Conservation (phyloP, 2,113 vertebrate species). For the Corvus cornix region DNA sequence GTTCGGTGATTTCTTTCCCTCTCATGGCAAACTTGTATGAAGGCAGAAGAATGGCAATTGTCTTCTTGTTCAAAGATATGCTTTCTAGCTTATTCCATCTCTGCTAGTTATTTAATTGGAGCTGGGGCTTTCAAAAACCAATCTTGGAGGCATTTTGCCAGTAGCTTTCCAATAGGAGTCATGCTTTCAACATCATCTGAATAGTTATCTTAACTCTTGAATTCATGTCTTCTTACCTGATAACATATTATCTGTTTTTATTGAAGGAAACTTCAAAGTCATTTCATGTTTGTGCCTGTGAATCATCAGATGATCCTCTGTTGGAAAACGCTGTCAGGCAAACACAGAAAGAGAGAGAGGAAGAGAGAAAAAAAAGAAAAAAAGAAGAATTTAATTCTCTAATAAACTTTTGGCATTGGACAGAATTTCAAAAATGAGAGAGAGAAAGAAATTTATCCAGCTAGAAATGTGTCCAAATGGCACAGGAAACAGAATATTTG, state of each 20-base stretch:
- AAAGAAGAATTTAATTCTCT: constrained; percentile 65
- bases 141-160: constrained; percentile 33
- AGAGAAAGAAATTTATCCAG: constrained; percentile 27
- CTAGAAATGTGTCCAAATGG: constrained; percentile 34
- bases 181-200: constrained; percentile 27
- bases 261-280: constrained; percentile 98
- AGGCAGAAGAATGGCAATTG: constrained; percentile 12
- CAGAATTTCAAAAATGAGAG: constrained; percentile 48
- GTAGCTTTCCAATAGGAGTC: constrained; percentile 28
- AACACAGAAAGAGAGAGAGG: constrained; percentile 34
- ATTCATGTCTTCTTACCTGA: constrained; percentile 86
- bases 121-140: not conserved
- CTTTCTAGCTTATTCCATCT: constrained; percentile 24
- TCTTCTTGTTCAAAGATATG: not conserved
- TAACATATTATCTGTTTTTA: constrained; percentile 98
- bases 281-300: constrained; percentile 99
- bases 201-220: constrained; percentile 13
- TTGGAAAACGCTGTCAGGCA: constrained; percentile 91
- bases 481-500: constrained; percentile 31
- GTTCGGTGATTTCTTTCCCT: not conserved
- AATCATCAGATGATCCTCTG: constrained; percentile 99
- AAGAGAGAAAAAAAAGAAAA: not conserved
- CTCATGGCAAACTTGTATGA: not conserved
- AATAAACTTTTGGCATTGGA: constrained; percentile 57
- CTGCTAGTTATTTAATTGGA: constrained; percentile 1